These are phyloP conservation scores for Copidosoma floridanum DNA, from an alignment of 1,140 invertebrate species.

Conservation along the genomic window DNA sequence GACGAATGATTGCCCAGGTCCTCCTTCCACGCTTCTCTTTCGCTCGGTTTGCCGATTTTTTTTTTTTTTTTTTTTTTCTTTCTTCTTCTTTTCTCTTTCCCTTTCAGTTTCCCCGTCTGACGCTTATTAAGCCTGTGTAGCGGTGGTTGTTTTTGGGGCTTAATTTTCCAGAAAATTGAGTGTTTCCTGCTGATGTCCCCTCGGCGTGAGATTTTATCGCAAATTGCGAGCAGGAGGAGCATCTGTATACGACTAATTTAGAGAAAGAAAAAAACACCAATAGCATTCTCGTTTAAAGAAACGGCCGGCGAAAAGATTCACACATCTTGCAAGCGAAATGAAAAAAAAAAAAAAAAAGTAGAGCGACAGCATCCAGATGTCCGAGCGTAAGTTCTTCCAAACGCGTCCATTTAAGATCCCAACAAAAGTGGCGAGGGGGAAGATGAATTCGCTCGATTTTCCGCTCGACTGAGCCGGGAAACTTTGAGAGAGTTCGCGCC, in stretches of 20 bases:
- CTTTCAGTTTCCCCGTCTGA: not conserved
- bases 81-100: not conserved
- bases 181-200: constrained; percentile 2
- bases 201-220: too few relatives aligned
- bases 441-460: constrained; percentile 22
- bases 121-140: too few relatives aligned
- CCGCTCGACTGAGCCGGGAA: constrained; percentile 13
- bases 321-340: too few relatives aligned
- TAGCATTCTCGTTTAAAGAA: too few relatives aligned
- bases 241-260: too few relatives aligned
- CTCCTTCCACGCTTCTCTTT: constrained; percentile 9
- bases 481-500: constrained; percentile 30
- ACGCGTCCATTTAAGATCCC: constrained; percentile 9
- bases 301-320: too few relatives aligned
- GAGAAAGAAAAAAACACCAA: too few relatives aligned
- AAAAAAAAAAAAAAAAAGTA: too few relatives aligned
- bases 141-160: not conserved
- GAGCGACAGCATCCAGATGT: too few relatives aligned
- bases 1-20: constrained; percentile 20
- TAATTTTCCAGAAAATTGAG: constrained; percentile 4
- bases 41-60: constrained; percentile 25
- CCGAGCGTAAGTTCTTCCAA: constrained; percentile 6
- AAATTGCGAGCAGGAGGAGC: too few relatives aligned
- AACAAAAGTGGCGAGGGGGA: not conserved
- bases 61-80: not conserved